Conservation (phyloP, 2,888 invertebrate species). For the Metellina segmentata region DNA sequence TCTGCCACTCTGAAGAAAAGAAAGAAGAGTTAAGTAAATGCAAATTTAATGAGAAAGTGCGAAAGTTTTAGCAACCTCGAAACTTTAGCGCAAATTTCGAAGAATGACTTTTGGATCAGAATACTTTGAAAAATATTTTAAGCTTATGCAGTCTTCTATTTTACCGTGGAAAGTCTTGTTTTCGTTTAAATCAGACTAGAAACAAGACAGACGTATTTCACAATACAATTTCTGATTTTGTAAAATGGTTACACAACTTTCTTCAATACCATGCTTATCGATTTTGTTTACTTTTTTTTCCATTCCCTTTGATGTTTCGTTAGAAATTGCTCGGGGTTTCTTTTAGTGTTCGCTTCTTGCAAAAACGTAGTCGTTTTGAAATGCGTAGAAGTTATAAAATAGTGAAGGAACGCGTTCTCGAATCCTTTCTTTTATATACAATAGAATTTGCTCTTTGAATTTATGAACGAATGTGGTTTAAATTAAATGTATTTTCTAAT, state of each 20-base stretch:
- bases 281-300: neutral
- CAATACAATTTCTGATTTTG: neutral
- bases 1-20: neutral
- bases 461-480: too few relatives aligned
- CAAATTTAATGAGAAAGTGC: neutral
- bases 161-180: neutral
- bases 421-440: too few relatives aligned
- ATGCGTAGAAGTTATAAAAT: too few relatives aligned
- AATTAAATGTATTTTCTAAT: too few relatives aligned
- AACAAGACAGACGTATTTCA: neutral
- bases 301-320: neutral
- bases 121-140: neutral
- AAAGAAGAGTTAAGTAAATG: neutral
- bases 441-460: too few relatives aligned
- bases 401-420: too few relatives aligned
- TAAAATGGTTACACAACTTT: neutral
- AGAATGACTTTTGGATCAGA: neutral
- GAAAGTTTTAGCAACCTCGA: neutral
- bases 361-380: too few relatives aligned
- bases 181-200: neutral
- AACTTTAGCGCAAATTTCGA: neutral
- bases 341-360: too few relatives aligned
- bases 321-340: neutral
- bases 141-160: neutral
- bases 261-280: neutral